phyloP scores from a whole-genome alignment of 2,797 vertebrate genomes.

The Distichodus sexfasciatus region DNA sequence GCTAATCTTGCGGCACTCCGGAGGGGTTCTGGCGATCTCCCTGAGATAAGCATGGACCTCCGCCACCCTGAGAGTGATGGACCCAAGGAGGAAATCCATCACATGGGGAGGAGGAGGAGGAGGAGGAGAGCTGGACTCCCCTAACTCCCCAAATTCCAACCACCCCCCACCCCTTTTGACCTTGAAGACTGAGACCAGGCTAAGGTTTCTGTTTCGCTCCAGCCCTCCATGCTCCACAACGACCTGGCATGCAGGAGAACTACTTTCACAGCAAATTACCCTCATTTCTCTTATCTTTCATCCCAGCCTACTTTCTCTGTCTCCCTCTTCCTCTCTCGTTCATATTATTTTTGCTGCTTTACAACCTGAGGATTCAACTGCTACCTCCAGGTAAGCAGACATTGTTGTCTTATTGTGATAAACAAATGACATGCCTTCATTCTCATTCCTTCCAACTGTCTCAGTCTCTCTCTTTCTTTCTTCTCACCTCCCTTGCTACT shows the following conservation, averaged over 20 bases:
- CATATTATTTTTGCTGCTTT: not conserved
- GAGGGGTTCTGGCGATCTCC: constrained; percentile 35
- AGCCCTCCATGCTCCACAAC: not conserved
- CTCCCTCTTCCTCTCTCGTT: not conserved
- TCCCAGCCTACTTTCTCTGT: not conserved
- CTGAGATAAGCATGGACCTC: constrained; percentile 40
- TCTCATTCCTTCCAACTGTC: not conserved
- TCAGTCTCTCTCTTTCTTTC: not conserved
- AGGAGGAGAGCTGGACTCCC: too few relatives aligned
- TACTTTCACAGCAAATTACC: constrained; percentile 23
- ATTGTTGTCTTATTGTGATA: too few relatives aligned
- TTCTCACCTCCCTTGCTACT: not conserved
- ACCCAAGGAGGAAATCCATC: constrained; percentile 33
- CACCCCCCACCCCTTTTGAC: constrained; percentile 20
- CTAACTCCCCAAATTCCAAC: too few relatives aligned
- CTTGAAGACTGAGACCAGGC: constrained; percentile 26
- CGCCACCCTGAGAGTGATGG: constrained; percentile 13
- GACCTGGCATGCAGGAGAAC: constrained; percentile 5
- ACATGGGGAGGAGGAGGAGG: constrained; percentile 22
- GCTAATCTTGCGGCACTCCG: constrained; percentile 33
- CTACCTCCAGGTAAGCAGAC: too few relatives aligned
- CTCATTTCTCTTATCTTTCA: not conserved
- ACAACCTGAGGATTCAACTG: too few relatives aligned
- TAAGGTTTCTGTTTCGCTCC: not conserved
- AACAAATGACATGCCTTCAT: not conserved